These are phyloP conservation scores for Philaethria dido DNA, from an alignment of 2,888 invertebrate genomes.

Conservation along the genomic window DNA sequence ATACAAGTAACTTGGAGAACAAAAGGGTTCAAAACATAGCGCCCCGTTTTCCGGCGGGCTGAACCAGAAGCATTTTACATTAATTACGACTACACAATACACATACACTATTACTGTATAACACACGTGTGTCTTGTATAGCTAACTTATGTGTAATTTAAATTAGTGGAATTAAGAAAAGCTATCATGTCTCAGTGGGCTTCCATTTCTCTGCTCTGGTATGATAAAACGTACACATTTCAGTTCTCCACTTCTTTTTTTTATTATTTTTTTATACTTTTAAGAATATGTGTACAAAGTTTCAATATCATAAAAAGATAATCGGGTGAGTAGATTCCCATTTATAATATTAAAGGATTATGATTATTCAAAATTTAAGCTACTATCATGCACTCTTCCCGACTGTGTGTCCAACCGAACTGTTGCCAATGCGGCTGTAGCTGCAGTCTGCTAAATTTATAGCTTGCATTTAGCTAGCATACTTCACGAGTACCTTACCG, in stretches of 20 bases:
- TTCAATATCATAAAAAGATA: too few species aligned
- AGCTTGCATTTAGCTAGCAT: constrained; percentile 69
- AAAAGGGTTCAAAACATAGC: constrained; percentile 47
- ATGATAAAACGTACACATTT: too few species aligned
- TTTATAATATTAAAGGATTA: too few species aligned
- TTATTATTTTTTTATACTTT: too few species aligned
- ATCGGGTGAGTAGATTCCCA: too few species aligned
- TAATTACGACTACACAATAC: constrained; percentile 68
- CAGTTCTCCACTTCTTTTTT: too few species aligned
- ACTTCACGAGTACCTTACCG: constrained; percentile 72
- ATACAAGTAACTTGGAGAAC: constrained; percentile 38
- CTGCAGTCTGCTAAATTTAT: constrained; percentile 66
- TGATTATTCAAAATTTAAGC: not conserved
- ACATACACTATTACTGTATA: constrained; percentile 62
- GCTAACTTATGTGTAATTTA: not conserved
- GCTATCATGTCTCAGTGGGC: too few species aligned
- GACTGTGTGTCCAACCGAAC: constrained; percentile 51
- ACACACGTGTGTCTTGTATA: constrained; percentile 13
- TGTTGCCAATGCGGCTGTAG: constrained; percentile 67
- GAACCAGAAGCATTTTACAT: constrained; percentile 68
- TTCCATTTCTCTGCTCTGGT: too few species aligned
- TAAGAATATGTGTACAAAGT: too few species aligned
- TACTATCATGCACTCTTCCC: not conserved
- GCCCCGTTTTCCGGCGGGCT: constrained; percentile 56
- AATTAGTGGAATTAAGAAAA: not conserved